phyloP scores from a whole-genome alignment of 2,888 invertebrate genomes.

The Caenorhabditis imperialis region DNA sequence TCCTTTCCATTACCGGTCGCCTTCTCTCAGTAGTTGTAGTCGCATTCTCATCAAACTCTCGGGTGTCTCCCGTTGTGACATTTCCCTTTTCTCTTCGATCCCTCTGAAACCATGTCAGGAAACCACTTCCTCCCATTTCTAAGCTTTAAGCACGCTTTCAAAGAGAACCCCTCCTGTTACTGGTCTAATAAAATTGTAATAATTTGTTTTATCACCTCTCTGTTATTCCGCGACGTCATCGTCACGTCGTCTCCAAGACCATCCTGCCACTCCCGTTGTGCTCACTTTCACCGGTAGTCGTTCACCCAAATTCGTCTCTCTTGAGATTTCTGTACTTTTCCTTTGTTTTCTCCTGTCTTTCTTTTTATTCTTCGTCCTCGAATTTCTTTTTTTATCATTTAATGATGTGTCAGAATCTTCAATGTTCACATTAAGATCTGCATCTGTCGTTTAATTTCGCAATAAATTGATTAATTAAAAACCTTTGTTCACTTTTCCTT shows the following conservation, averaged over 20 bases:
- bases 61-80: slow-evolving; percentile 42
- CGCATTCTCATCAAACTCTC: slow-evolving; percentile 9
- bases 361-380: slow-evolving; percentile 28
- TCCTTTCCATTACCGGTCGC: slow-evolving; percentile 15
- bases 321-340: slow-evolving; percentile 33
- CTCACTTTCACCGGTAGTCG: slow-evolving; percentile 35
- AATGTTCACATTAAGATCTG: slow-evolving; percentile 13
- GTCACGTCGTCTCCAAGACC: slow-evolving; percentile 7
- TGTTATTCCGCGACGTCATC: background rate
- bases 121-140: slow-evolving; percentile 17
- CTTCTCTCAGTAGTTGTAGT: slow-evolving; percentile 17
- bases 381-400: no score
- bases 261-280: slow-evolving; percentile 15
- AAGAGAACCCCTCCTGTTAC: slow-evolving; percentile 20
- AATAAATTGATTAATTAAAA: slow-evolving; percentile 44
- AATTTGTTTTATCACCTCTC: slow-evolving; percentile 28
- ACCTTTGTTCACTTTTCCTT: background rate
- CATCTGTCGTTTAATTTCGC: slow-evolving; percentile 38
- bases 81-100: slow-evolving; percentile 25
- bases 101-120: slow-evolving; percentile 33
- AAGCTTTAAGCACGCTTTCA: slow-evolving; percentile 38
- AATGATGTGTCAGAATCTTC: slow-evolving; percentile 11
- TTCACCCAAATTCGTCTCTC: slow-evolving; percentile 3
- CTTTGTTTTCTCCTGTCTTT: slow-evolving; percentile 3
- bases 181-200: slow-evolving; percentile 49